Evolutionary conservation across 2,797 vertebrate species (phyloP).

Genomic region (Sebastes matsubarae): DNA sequence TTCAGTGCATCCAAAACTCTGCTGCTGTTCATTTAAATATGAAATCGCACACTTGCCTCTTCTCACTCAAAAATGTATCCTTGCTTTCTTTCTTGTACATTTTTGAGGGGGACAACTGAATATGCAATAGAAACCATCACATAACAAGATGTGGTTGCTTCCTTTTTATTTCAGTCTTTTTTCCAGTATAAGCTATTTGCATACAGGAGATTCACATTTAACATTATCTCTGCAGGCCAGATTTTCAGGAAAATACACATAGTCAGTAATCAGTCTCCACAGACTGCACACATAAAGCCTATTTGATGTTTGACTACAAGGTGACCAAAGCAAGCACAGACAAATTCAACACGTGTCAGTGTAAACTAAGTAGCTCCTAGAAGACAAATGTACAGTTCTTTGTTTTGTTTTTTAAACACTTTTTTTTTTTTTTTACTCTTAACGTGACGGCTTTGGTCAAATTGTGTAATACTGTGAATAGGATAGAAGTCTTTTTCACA

Average conservation of each 20-base stretch:
- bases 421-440: constrained; percentile 49
- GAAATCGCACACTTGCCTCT: constrained; percentile 66
- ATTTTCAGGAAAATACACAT: constrained; percentile 65
- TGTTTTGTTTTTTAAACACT: constrained; percentile 14
- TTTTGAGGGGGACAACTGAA: constrained; percentile 69
- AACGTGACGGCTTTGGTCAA: constrained; percentile 66
- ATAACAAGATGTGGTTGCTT: constrained; percentile 47
- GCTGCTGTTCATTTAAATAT: constrained; percentile 68
- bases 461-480: constrained; percentile 82
- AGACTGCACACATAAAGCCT: constrained; percentile 49
- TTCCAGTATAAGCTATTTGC: constrained; percentile 76
- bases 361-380: constrained; percentile 44
- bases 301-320: constrained; percentile 68
- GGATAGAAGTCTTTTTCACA: constrained; percentile 75
- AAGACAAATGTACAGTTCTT: constrained; percentile 64
- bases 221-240: constrained; percentile 74
- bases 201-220: constrained; percentile 59
- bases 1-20: constrained; percentile 72
- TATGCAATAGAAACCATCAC: constrained; percentile 79
- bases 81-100: constrained; percentile 45
- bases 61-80: constrained; percentile 71
- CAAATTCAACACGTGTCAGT: constrained; percentile 42
- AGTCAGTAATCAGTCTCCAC: constrained; percentile 35
- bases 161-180: constrained; percentile 16
- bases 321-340: constrained; percentile 76